Conservation (phyloP, 2,797 vertebrate genomes). For the Acipenser ruthenus region DNA sequence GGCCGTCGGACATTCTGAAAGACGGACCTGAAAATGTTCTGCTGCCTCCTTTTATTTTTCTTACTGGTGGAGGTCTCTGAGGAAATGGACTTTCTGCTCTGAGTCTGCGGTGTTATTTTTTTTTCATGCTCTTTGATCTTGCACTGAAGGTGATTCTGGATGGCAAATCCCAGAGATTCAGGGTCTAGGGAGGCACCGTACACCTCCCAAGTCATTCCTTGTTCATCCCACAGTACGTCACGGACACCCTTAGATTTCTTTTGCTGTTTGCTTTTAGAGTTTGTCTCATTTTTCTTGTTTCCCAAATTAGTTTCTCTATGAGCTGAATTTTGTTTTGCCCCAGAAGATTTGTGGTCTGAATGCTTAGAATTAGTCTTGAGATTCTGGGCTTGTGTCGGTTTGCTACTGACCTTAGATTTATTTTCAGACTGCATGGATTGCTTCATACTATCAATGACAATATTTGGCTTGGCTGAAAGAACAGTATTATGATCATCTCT, state of each 20-base stretch:
- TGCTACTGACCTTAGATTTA: background rate
- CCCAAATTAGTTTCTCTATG: slow-evolving; percentile 30
- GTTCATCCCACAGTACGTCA: slow-evolving; percentile 79
- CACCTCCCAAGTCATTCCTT: slow-evolving; percentile 91
- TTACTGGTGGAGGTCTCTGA: slow-evolving; percentile 53
- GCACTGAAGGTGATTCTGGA: slow-evolving; percentile 82
- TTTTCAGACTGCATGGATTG: background rate
- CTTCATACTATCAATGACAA: too few species aligned
- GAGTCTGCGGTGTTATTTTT: slow-evolving; percentile 53
- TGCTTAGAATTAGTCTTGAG: slow-evolving; percentile 13
- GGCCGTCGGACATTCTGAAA: slow-evolving; percentile 86
- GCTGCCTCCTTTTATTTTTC: slow-evolving; percentile 62
- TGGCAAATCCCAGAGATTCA: slow-evolving; percentile 74
- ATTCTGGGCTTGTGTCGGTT: slow-evolving; percentile 17
- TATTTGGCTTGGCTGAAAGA: too few species aligned
- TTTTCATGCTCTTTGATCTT: slow-evolving; percentile 76
- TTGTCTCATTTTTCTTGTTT: slow-evolving; percentile 15
- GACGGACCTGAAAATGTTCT: slow-evolving; percentile 62
- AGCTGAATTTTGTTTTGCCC: slow-evolving; percentile 15
- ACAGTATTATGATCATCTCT: background rate
- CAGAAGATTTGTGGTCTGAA: slow-evolving; percentile 15
- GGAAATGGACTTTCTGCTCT: slow-evolving; percentile 62
- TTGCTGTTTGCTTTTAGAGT: slow-evolving; percentile 29
- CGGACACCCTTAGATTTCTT: slow-evolving; percentile 54
- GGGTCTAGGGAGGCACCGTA: slow-evolving; percentile 75